phyloP scores from a whole-genome alignment of 2,113 vertebrate species.

The Aldabrachelys gigantea region DNA sequence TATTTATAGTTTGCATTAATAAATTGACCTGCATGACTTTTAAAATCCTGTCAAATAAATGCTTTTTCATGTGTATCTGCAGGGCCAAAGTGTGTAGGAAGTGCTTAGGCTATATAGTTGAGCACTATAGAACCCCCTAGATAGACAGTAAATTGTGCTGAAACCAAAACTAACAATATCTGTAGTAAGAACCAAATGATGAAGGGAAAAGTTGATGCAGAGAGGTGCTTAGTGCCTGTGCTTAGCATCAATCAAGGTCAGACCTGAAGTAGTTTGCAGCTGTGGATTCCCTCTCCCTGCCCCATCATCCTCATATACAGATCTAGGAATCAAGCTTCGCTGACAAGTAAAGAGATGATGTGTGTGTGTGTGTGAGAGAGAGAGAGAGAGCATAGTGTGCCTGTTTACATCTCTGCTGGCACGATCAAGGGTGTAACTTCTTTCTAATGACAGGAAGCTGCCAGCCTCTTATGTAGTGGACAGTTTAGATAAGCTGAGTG shows the following conservation, averaged over 20 bases:
- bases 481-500: background rate
- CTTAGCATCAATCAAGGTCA: slow-evolving; percentile 24
- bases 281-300: background rate
- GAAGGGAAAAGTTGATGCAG: slow-evolving; percentile 28
- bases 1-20: slow-evolving; percentile 62
- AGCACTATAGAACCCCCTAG: slow-evolving; percentile 31
- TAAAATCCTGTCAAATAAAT: slow-evolving; percentile 62
- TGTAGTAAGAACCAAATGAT: slow-evolving; percentile 9
- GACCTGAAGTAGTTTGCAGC: slow-evolving; percentile 29
- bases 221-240: slow-evolving; percentile 53
- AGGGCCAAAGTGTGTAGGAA: slow-evolving; percentile 39
- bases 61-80: slow-evolving; percentile 44
- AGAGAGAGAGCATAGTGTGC: background rate
- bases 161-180: slow-evolving; percentile 53
- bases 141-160: slow-evolving; percentile 62
- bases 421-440: background rate
- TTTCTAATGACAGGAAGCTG: background rate
- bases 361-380: background rate
- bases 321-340: background rate
- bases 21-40: slow-evolving; percentile 54
- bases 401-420: background rate
- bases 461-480: background rate
- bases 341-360: background rate
- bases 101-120: slow-evolving; percentile 32
- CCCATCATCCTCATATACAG: background rate